Base-by-base conservation (phyloP, 2,797 vertebrate species). In the Ctenopoma kingsleyae region DNA sequence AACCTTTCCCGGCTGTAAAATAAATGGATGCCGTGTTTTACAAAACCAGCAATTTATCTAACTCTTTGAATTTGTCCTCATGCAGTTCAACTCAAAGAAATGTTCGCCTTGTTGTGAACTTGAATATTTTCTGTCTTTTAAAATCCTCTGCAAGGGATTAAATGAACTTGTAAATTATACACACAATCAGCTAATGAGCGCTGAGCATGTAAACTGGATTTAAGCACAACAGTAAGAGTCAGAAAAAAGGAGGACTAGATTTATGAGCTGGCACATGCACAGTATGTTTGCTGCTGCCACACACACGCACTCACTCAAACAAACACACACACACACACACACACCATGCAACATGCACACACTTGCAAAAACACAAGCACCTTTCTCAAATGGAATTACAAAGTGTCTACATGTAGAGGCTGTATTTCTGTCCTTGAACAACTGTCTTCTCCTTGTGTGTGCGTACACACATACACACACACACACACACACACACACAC, bases 161-260 rank as follows among this genome's bases (percentile, higher is more conserved):
- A 83, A 71, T 47, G 35, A 65, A 78, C 81, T 76, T 80, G 77
- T 92, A 89, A 90, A 89, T 73, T 60, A 78, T 74, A 76, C 67
- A 74, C 86, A 80, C 90, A 91, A 91, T 91, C 89, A 92, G 85
- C 90, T 90, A 90, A 93, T 90, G 89, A 91, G 76, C 40, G 2
- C 58, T 0, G 55, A 51, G 77, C 82, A 85, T 90, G 90, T 91
- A 83, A 90, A 90, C 66, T 44, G 78, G 68, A 85, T 90, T 88
- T 87, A 91, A 89, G 66, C 78, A 19, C 84, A 82, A 82, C 81
- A 76, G 67, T 84, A 89, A 88, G 84, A 87, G 79, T 79, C 74
- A 38, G 76, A 78, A 62, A 88, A 76, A 56, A 76, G 50, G 50
- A 79, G 59, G 63, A 55, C 30, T 2, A 8, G 71, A 74, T 90